Evolutionary conservation across 37 sponge, comb jelly and placozoan genomes (phyloP), one percentile per base, ranked within the genome.

Genomic region (Diacarnus erythraeanus): DNA sequence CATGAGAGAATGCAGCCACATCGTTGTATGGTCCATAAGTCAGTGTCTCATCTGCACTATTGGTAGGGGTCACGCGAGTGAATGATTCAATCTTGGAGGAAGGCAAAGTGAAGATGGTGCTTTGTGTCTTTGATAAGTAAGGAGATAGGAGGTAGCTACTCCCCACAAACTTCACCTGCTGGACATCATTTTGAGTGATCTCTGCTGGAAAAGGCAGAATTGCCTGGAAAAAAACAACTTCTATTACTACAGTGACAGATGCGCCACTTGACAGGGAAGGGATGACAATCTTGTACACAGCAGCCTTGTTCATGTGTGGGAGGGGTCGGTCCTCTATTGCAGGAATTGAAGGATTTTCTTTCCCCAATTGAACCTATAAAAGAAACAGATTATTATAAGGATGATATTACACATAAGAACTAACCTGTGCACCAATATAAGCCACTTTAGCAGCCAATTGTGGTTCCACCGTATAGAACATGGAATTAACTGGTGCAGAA

Each of bases 11-110:
- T 3, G 84, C 78, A 20, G 58, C 72, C 31, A 84, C 56, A 59
- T 84, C 79, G 26, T 38, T 51, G 60, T 95, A 97, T 1, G 98
- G 98, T 34, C 98, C 98, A 60, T 97, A 97, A 18, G 79, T 88
- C 38, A 97, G 84, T 44, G 70, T 78, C 35, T 68, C 57, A 1
- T 87, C 93, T n/a, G 81, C 69, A 6, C 58, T 76, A 17, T 54
- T 85, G 43, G 88, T 88, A 21, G 98, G 98, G 26, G 80, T 64
- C 18, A 93, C 87, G 12, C 81, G 87, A 10, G 88, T 80, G 84
- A 82, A 93, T 8, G 91, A 90, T 67, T 91, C 94, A 33, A 92
- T 82, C 23, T 79, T 86, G 39, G 75, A 37, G 38, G 82, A 81
- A 3, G 96, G 83, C 0, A 97, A 77, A 8, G 42, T 87, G 42